These are phyloP conservation scores for Microplitis deprimator DNA, from an alignment of 2,888 invertebrate genomes.

Conservation along the genomic window DNA sequence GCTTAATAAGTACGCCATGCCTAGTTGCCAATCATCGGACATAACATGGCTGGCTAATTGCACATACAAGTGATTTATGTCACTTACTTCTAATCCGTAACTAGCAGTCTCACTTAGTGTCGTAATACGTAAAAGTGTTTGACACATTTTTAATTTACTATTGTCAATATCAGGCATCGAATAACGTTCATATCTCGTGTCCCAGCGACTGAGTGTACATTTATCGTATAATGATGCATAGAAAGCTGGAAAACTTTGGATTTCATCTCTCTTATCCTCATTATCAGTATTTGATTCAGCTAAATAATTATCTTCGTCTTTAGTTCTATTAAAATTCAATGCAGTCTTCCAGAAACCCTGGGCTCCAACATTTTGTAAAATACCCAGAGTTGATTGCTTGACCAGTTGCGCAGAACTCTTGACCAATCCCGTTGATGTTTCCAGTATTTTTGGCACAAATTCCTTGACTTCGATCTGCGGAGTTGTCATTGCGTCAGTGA, in stretches of 20 bases:
- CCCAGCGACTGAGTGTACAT: constrained; percentile 63
- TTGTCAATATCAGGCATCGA: constrained; percentile 63
- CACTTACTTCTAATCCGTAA: constrained; percentile 63
- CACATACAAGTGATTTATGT: constrained; percentile 69
- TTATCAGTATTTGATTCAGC: constrained; percentile 50
- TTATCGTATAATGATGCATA: constrained; percentile 66
- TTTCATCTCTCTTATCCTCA: constrained; percentile 44
- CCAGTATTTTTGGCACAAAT: constrained; percentile 65
- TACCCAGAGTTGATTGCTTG: constrained; percentile 67
- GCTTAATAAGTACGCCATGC: constrained; percentile 73
- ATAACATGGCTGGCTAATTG: constrained; percentile 72
- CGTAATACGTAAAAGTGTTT: constrained; percentile 67
- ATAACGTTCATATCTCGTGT: constrained; percentile 67
- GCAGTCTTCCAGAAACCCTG: constrained; percentile 69
- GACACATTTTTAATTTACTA: constrained; percentile 66
- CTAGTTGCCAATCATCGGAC: constrained; percentile 73
- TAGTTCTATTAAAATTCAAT: constrained; percentile 58
- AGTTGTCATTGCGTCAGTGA: constrained; percentile 75
- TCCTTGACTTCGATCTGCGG: constrained; percentile 62
- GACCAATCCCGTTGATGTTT: constrained; percentile 72
- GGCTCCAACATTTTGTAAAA: constrained; percentile 68
- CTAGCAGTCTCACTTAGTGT: constrained; percentile 68
- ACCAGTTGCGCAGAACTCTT: constrained; percentile 68
- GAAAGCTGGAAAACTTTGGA: constrained; percentile 69
- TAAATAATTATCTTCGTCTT: constrained; percentile 49